A percentile compares a stretch with the other conserved stretches of the same genome.
phyloP scores from a whole-genome alignment of 2,888 invertebrate genomes.

The Drosophila diplacantha region DNA sequence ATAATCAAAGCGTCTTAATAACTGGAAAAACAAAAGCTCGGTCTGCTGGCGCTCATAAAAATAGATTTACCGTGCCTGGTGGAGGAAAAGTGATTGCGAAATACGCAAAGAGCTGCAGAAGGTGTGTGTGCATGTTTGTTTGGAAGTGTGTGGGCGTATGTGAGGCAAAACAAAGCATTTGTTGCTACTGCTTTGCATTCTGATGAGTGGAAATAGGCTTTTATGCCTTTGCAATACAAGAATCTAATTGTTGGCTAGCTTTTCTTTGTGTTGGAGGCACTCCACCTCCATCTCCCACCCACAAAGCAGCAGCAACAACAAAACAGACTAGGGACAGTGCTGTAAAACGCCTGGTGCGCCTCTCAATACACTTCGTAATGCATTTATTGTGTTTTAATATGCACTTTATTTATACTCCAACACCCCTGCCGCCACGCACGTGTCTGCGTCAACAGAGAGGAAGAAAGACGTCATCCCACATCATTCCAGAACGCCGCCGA shows the following conservation, averaged over 20 bases:
- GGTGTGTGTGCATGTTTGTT: slow-evolving; percentile 25
- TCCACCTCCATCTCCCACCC: slow-evolving; percentile 12
- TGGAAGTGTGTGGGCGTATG: slow-evolving; percentile 5
- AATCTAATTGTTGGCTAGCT: slow-evolving; percentile 14
- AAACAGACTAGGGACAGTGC: slow-evolving; percentile 52
- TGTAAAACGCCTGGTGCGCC: slow-evolving; percentile 44
- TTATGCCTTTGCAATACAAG: neutral
- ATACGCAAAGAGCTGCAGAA: slow-evolving; percentile 46
- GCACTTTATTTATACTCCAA: slow-evolving; percentile 44
- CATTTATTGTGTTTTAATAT: slow-evolving; percentile 50
- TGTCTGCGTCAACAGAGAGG: slow-evolving; percentile 20
- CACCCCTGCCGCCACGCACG: slow-evolving; percentile 12
- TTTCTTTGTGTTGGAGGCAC: slow-evolving; percentile 26
- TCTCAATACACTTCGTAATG: slow-evolving; percentile 26
- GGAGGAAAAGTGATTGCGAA: slow-evolving; percentile 61
- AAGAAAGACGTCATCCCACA: slow-evolving; percentile 24
- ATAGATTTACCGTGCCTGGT: slow-evolving; percentile 10
- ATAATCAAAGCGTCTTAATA: slow-evolving; percentile 11
- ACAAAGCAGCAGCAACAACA: slow-evolving; percentile 34
- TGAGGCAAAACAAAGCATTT: slow-evolving; percentile 16
- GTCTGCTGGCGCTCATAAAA: neutral
- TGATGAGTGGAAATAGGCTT: slow-evolving; percentile 1
- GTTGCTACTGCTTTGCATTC: slow-evolving; percentile 6
- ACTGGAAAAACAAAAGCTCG: slow-evolving; percentile 4
- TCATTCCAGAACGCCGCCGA: slow-evolving; percentile 21